Base-by-base conservation (phyloP, 2,113 vertebrate species). In the Antigone vipio region DNA sequence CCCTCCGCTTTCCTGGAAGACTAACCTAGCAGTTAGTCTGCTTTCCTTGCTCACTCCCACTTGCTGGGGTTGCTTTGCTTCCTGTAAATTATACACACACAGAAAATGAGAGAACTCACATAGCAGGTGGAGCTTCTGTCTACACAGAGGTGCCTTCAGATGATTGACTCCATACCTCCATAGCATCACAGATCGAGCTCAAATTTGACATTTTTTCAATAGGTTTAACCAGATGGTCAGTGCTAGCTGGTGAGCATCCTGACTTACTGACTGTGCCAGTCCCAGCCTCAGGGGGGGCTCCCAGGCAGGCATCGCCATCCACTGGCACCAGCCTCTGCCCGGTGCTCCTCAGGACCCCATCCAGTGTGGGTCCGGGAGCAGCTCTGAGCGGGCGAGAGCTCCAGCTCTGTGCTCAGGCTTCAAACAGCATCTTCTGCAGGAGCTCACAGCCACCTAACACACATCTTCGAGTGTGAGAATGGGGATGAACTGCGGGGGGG, bases 391-490 rank as follows among this genome's bases (percentile, higher is more conserved):
- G 38, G 9, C 0, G 0, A 40, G 29, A 79, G 32, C 32, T 75
- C 47, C 71, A 55, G 27, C 38, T 68, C 58, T 45, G 38, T 5
- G 1, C 14, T 45, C n/a, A 15, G 38, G 32, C 24, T 79, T 59
- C 35, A 15, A 11, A 30, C 19, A 24, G 8, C 20, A 5, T 60
- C 49, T 73, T 50, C 44, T 9, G 11, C 0, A 3, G 52, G 14
- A 63, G 22, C 23, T 45, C 29, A 42, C 30, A 29, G 24, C 4
- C 45, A 9, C 9, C 8, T 38, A 89, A 16, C 7, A 15, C 1
- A 0, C 18, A 18, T 6, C 23, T 66, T 60, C 0, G 0, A n/a
- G 22, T 10, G 20, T 22, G 40, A 87, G 45, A 64, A 55, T 0
- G 0, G 6, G 27, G 6, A 23, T 30, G 12, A 34, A 35, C 44